phyloP scores from a whole-genome alignment of 2,888 invertebrate species.

The Sphaerophoria taeniata region DNA sequence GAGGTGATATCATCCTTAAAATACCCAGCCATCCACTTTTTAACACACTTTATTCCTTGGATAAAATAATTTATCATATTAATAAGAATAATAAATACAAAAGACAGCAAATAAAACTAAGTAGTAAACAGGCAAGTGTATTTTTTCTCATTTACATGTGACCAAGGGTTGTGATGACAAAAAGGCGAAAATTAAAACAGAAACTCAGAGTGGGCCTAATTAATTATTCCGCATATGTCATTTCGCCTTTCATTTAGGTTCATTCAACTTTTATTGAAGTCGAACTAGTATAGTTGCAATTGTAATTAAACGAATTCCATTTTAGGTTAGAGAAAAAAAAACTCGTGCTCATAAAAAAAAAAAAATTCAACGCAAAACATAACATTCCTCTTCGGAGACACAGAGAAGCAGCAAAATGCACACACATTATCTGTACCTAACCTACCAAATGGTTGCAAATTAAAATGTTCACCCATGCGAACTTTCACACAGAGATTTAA shows the following conservation, averaged over 20 bases:
- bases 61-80: neutral
- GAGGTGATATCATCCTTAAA: no score
- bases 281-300: slow-evolving; percentile 25
- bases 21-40: neutral
- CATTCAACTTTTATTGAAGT: slow-evolving; percentile 52
- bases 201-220: no score
- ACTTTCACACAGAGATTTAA: no score
- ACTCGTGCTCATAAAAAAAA: neutral
- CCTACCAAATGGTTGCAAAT: no score
- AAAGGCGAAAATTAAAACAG: no score
- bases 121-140: no score
- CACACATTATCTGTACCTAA: no score
- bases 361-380: slow-evolving; percentile 16
- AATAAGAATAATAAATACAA: neutral
- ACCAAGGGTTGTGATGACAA: no score
- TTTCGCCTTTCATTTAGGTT: slow-evolving; percentile 24
- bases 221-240: neutral
- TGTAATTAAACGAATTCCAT: slow-evolving; percentile 61
- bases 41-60: neutral
- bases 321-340: slow-evolving; percentile 32
- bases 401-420: neutral
- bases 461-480: no score
- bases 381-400: slow-evolving; percentile 21
- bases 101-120: neutral
- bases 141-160: neutral